A percentile compares a stretch with the other conserved stretches of the same genome.
Evolutionary conservation across 64 coral and sea anemone species (phyloP).

Genomic region (Acropora tenuis): DNA sequence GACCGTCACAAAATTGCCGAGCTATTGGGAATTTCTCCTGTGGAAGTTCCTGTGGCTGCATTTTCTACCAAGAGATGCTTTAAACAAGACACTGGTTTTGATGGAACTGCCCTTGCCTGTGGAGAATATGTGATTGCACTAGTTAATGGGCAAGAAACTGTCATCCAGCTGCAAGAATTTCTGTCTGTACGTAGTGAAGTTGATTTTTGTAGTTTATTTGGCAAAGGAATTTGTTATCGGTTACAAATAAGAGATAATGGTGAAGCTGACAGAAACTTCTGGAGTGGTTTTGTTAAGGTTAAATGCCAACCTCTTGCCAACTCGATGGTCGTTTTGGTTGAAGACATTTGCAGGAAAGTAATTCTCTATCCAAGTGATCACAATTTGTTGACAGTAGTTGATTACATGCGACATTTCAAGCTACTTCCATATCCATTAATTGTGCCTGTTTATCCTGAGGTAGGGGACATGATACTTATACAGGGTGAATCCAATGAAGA

Average conservation of each 20-base stretch:
- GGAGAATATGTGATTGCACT: conserved; percentile 12
- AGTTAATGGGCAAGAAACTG: conserved; percentile 39
- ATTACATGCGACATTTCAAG: conserved; percentile 49
- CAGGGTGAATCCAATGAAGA: conserved; percentile 50
- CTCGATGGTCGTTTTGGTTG: conserved; percentile 17
- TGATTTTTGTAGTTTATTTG: conserved; percentile 24
- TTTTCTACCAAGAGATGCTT: conserved; percentile 40
- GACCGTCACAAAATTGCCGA: not conserved
- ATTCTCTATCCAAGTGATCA: conserved; percentile 31
- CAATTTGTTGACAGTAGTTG: conserved; percentile 45
- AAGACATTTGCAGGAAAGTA: conserved; percentile 49
- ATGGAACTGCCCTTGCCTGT: conserved; percentile 53
- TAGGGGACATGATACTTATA: conserved; percentile 55
- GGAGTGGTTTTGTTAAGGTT: conserved; percentile 66
- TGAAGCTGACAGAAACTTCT: conserved; percentile 27
- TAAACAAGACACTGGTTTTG: conserved; percentile 45
- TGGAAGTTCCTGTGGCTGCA: conserved; percentile 15
- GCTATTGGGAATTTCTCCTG: conserved; percentile 3
- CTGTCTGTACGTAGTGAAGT: conserved; percentile 6
- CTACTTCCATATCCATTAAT: not conserved
- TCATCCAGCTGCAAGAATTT: conserved; percentile 58
- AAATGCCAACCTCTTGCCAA: not conserved
- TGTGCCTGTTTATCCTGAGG: conserved; percentile 54
- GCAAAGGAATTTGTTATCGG: conserved; percentile 34
- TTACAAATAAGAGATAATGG: conserved; percentile 20